A percentile compares a stretch with the other conserved stretches of the same genome.
Evolutionary conservation across 2,888 invertebrate genomes (phyloP).

Genomic region (Hypsopygia costalis): DNA sequence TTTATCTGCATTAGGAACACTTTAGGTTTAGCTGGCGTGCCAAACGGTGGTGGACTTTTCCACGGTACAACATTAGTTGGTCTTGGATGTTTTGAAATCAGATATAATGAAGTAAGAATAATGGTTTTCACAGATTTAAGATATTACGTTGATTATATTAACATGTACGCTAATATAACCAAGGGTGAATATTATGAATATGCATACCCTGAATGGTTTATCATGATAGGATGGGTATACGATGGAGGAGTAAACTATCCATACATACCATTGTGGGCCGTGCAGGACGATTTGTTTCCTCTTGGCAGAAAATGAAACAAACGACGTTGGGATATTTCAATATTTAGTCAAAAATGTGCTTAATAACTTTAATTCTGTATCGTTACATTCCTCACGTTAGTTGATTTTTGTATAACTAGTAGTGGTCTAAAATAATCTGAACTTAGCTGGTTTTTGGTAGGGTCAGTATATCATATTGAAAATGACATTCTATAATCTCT

Average conservation of each 20-base stretch:
- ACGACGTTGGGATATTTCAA: too few species aligned
- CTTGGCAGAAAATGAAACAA: not conserved
- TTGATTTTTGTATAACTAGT: too few species aligned
- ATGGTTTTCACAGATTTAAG: slow-evolving; percentile 50
- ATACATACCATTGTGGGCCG: not conserved
- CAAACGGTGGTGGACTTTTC: slow-evolving; percentile 42
- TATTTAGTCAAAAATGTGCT: too few species aligned
- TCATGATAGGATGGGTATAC: not conserved
- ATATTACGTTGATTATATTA: slow-evolving; percentile 35
- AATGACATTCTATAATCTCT: too few species aligned
- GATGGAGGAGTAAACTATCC: not conserved
- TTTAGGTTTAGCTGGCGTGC: slow-evolving; percentile 28
- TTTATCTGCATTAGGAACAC: slow-evolving; percentile 47
- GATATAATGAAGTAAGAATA: slow-evolving; percentile 49
- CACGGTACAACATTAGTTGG: slow-evolving; percentile 24
- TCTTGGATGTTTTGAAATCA: slow-evolving; percentile 50
- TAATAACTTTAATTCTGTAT: too few species aligned
- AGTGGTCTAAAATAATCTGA: too few species aligned
- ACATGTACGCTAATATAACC: slow-evolving; percentile 21
- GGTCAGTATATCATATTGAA: too few species aligned
- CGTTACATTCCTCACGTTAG: too few species aligned
- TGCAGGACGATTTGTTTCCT: not conserved
- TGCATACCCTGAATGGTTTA: slow-evolving; percentile 47
- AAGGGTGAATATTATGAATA: slow-evolving; percentile 50
- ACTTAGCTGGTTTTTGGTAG: too few species aligned